These are phyloP conservation scores for Vanessa tameamea DNA, from an alignment of 1,140 invertebrate genomes.

Conservation along the genomic window DNA sequence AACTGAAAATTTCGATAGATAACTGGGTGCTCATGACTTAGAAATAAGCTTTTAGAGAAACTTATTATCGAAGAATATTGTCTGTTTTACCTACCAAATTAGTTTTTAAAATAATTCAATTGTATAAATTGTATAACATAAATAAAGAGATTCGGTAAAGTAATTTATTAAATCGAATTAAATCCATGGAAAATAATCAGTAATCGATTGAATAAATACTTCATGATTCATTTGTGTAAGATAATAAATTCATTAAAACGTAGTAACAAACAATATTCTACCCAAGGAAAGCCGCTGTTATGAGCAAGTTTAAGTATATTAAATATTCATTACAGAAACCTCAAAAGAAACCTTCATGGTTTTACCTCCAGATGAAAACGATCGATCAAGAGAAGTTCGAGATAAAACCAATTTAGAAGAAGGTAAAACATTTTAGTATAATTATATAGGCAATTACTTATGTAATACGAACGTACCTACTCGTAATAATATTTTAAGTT, in stretches of 20 bases:
- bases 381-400: neutral
- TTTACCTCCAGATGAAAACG: constrained; percentile 7
- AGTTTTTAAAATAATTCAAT: neutral
- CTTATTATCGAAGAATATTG: too few relatives aligned
- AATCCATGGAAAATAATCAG: too few relatives aligned
- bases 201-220: neutral
- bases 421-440: constrained; percentile 16
- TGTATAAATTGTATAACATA: neutral
- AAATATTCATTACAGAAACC: constrained; percentile 10
- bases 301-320: neutral
- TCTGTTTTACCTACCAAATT: too few relatives aligned
- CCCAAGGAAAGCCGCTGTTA: neutral
- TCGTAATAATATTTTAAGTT: too few relatives aligned
- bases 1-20: too few relatives aligned
- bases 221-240: neutral
- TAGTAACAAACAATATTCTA: too few relatives aligned
- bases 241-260: too few relatives aligned
- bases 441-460: neutral
- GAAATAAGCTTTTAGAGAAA: too few relatives aligned
- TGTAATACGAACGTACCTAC: too few relatives aligned
- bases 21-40: too few relatives aligned
- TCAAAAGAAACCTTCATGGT: constrained; percentile 1
- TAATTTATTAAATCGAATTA: too few relatives aligned
- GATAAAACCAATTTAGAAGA: constrained; percentile 30
- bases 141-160: too few relatives aligned